Evolutionary conservation across 1,140 invertebrate genomes (phyloP).

Genomic region (Lysiphlebus fabarum): DNA sequence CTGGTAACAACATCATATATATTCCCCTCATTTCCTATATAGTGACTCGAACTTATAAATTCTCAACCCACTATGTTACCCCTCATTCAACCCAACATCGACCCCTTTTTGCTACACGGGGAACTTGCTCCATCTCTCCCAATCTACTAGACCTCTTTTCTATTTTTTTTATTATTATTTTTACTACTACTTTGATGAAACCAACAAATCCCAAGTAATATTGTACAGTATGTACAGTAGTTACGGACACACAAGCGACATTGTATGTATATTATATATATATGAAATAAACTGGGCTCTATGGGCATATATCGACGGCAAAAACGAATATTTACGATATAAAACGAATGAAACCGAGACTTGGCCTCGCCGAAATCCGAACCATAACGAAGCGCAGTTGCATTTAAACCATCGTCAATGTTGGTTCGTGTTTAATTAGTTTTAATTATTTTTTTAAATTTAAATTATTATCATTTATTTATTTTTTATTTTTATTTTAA

Average conservation of each 20-base stretch:
- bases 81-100: constrained; percentile 34
- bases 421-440: background rate
- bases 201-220: background rate
- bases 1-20: constrained; percentile 16
- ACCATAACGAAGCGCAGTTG: constrained; percentile 47
- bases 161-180: constrained; percentile 3
- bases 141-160: constrained; percentile 2
- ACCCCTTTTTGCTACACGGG: no score
- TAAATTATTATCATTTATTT: no score
- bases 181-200: constrained; percentile 1
- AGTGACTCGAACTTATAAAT: constrained; percentile 18
- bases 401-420: constrained; percentile 46
- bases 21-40: constrained; percentile 21
- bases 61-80: constrained; percentile 25
- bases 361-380: constrained; percentile 36
- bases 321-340: constrained; percentile 42
- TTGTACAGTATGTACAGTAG: no score
- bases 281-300: constrained; percentile 32
- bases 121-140: constrained; percentile 1
- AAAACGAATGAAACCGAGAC: constrained; percentile 39
- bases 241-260: background rate
- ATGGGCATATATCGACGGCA: constrained; percentile 48
- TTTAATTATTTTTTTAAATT: no score
- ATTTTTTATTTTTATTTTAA: no score
- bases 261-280: background rate